Evolutionary conservation across 2,888 invertebrate species (phyloP), one percentile per base, ranked within the genome.

Genomic region (Dasysyrphus albostriatus): DNA sequence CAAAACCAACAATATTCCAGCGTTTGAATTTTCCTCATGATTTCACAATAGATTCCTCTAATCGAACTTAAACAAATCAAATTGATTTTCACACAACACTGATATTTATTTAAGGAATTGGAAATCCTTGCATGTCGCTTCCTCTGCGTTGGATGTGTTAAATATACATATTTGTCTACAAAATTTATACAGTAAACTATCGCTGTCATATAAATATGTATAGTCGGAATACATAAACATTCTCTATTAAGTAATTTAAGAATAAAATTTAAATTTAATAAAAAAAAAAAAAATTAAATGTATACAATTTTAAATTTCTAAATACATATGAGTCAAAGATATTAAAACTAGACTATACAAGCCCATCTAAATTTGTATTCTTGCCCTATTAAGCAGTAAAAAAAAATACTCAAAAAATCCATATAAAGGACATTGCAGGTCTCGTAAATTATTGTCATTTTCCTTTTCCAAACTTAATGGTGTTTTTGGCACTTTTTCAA

Each of bases 401-500:
- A 59, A 39, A 1, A 19, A 6, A 19, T 5, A 34, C 16, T 47
- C 16, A 16, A 19, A 44, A 54, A 51, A 51, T 67, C 37, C 24
- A 16, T 49, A 59, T 51, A 37, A 51, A 39, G 37, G 54, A 54
- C 39, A 51, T 51, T 78, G 63, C 70, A 61, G 78, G 34, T 44
- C 24, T 42, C 42, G 70, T 72, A 70, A 70, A 78, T 56, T 34
- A 54, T 56, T 69, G 51, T 39, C 39, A 69, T 51, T 19, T 32
- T 37, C n/a, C 19, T 16, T 56, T 29, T 32, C 5, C 5, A 37
- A 24, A 29, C 16, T 32, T 37, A 72, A 72, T 78, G 77, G 51
- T 37, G 16, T 72, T 47, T n/a, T 78, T 78, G 70, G 63, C 78
- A 78, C 19, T 51, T 69, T 69, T 37, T 69, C 69, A 69, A 69